Evolutionary conservation across 2,797 vertebrate genomes (phyloP).

Genomic region (Onychomys leucogaster): DNA sequence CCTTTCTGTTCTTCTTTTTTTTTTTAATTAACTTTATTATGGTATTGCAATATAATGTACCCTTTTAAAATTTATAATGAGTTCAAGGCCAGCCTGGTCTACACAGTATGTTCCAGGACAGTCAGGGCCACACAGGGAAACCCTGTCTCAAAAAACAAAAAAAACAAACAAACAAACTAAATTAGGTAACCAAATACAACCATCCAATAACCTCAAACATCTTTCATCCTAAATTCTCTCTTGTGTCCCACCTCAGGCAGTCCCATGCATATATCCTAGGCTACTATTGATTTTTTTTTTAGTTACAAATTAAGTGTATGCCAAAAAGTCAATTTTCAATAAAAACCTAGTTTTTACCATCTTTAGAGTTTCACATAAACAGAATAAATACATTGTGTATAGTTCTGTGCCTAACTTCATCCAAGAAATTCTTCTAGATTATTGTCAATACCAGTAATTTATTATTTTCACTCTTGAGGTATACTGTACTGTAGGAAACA

Average conservation of each 20-base stretch:
- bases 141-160: background rate
- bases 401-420: background rate
- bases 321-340: background rate
- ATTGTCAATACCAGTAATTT: background rate
- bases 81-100: no score
- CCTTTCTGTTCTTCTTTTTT: no score
- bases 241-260: background rate
- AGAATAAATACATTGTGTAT: background rate
- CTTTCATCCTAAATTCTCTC: background rate
- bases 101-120: no score
- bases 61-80: background rate
- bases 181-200: background rate
- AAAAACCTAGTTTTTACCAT: background rate
- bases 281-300: background rate
- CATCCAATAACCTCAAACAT: background rate
- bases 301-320: background rate
- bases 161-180: background rate
- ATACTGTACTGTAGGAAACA: background rate
- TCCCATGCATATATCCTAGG: background rate
- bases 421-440: background rate
- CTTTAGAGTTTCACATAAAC: background rate
- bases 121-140: no score
- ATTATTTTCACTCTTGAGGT: constrained; percentile 18
- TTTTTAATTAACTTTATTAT: constrained; percentile 1
- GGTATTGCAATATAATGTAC: background rate